phyloP scores from a whole-genome alignment of 2,888 invertebrate species.

The Cordilura impudica region DNA sequence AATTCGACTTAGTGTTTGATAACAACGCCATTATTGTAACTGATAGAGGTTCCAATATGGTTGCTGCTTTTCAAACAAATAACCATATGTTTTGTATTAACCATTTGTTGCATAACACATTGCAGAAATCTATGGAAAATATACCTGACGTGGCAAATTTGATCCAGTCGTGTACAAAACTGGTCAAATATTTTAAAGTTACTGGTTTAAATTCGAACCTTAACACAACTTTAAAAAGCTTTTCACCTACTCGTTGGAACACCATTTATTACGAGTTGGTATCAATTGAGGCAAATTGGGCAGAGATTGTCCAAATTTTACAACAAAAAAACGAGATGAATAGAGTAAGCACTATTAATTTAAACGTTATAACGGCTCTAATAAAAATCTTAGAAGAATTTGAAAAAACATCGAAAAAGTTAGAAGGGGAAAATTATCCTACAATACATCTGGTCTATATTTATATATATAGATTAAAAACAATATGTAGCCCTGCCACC shows the following conservation, averaged over 20 bases:
- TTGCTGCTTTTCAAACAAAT: conserved; percentile 27
- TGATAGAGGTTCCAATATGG: conserved; percentile 49
- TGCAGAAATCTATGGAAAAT: conserved; percentile 43
- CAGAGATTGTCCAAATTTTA: conserved; percentile 1
- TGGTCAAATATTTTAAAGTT: conserved; percentile 52
- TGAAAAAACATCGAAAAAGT: too few species aligned
- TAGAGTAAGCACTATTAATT: not conserved
- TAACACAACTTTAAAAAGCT: conserved; percentile 30
- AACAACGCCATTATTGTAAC: conserved; percentile 40
- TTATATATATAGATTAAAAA: not conserved
- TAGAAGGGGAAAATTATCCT: too few species aligned
- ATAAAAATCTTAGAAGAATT: too few species aligned
- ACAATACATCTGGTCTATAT: not conserved
- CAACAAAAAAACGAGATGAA: not conserved
- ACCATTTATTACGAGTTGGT: conserved; percentile 26
- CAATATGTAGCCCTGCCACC: not conserved
- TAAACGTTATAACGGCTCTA: not conserved
- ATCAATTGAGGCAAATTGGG: conserved; percentile 41
- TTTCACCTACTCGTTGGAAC: conserved; percentile 43
- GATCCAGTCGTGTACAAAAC: conserved; percentile 18
- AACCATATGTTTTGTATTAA: conserved; percentile 41
- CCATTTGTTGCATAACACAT: conserved; percentile 39
- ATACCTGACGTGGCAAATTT: conserved; percentile 27
- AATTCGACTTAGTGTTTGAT: conserved; percentile 22
- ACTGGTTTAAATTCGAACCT: conserved; percentile 31